phyloP scores from a whole-genome alignment of 2,113 vertebrate genomes.

The Poicephalus meyeri region DNA sequence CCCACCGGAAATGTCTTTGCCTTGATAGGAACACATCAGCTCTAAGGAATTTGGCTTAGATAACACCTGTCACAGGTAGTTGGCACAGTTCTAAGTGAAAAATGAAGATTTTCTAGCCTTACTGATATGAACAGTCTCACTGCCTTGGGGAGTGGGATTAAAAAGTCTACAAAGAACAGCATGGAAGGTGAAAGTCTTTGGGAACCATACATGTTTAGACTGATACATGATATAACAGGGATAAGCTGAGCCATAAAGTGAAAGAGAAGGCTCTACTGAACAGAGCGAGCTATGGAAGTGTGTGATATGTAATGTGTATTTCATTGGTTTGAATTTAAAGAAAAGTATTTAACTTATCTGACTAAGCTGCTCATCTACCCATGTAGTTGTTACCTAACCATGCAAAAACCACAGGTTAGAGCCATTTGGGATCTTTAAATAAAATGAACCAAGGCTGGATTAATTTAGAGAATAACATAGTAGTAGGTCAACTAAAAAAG shows the following conservation, averaged over 20 bases:
- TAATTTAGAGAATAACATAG: background rate
- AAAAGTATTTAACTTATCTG: background rate
- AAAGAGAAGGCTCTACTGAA: background rate
- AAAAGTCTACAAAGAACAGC: background rate
- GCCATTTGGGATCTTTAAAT: background rate
- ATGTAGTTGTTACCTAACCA: background rate
- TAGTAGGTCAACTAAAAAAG: background rate
- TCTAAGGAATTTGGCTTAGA: background rate
- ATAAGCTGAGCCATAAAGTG: background rate
- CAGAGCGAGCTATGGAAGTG: background rate
- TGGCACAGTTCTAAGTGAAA: background rate
- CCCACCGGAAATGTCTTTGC: background rate
- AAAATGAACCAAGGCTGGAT: background rate
- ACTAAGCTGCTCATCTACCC: background rate
- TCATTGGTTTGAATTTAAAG: background rate
- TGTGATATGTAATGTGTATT: rapidly evolving
- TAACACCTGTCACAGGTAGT: background rate
- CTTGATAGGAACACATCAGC: background rate
- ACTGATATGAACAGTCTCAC: background rate
- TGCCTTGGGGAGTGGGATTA: background rate
- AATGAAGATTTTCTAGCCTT: background rate
- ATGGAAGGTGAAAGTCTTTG: background rate
- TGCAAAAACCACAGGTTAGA: background rate
- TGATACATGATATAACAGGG: background rate
- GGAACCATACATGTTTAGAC: background rate